Percentiles rank a stretch among this genome's conserved stretches.
phyloP scores from a whole-genome alignment of 53 echinoderm and acorn worm genomes.

The Mesocentrotus franciscanus region DNA sequence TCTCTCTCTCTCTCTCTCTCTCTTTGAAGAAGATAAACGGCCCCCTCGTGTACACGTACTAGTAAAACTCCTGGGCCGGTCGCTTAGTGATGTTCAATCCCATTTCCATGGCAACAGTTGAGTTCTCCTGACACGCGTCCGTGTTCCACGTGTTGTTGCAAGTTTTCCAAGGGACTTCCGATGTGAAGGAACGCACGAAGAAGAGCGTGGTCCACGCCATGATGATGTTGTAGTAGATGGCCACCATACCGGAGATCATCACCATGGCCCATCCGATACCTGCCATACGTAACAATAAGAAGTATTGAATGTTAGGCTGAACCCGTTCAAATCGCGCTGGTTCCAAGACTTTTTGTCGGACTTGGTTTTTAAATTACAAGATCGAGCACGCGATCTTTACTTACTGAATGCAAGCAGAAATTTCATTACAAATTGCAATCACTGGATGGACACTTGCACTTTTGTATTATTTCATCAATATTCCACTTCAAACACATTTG shows the following conservation, averaged over 20 bases:
- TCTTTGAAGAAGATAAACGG: neutral
- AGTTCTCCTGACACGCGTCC: conserved; percentile 70
- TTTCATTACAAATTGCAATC: too few species aligned
- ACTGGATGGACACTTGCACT: too few species aligned
- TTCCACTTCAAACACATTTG: too few species aligned
- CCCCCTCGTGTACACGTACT: neutral
- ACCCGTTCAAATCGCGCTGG: too few species aligned
- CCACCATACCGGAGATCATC: conserved; percentile 89
- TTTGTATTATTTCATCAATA: too few species aligned
- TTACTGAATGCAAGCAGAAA: too few species aligned
- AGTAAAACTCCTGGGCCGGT: conserved; percentile 61
- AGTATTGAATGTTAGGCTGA: too few species aligned
- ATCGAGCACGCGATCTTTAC: too few species aligned
- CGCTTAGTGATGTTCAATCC: conserved; percentile 34
- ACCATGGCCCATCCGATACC: conserved; percentile 99
- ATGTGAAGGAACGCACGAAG: conserved; percentile 84
- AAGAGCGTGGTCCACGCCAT: conserved; percentile 92
- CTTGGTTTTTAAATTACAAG: too few species aligned
- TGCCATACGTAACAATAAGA: conserved; percentile 16
- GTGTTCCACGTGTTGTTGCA: conserved; percentile 92
- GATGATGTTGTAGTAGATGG: conserved; percentile 96
- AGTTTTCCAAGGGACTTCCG: conserved; percentile 83
- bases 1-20: neutral
- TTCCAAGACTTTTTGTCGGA: too few species aligned
- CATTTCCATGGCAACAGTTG: conserved; percentile 29